Base-by-base conservation (phyloP, 2,797 vertebrate genomes). In the Euphonia xanthogaster region DNA sequence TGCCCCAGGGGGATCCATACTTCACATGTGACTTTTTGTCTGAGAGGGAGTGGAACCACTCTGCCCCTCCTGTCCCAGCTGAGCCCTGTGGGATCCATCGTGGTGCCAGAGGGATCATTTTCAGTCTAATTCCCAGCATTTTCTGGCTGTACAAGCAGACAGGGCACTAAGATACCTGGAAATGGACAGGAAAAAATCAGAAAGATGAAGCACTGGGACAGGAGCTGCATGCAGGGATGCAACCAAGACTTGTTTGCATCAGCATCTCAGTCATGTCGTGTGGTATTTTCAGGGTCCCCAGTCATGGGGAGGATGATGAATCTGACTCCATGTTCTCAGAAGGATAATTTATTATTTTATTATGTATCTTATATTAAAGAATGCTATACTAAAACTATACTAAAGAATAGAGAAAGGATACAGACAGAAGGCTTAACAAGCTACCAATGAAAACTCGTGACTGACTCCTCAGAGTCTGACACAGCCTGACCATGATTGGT, bases 271-370 rank as follows among this genome's bases (percentile, higher is more conserved):
- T 57, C 4, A 1, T 17, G 6, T 11, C 24, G 9, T 51, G 7
- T 22, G 53, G 53, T 54, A 54, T 22, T n/a, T 54, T 54, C 6
- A 0, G 51, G 53, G 20, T 54, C 9, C 20, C 9, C 4, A 5
- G 1, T n/a, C 4, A 0, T 14, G 31, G 53, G 53, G 53, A 54
- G 53, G 20, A n/a, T 1, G 51, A 54, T 54, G 20, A 5, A n/a
- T 54, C 53, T 54, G 9, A 14, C 31, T 54, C 53, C 31, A 7
- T 22, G 53, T 54, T 54, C 53, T n/a, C 14, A 54, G 31, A 54
- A n/a, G 30, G 51, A 6, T 53, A 6, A n/a, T 4, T n/a, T 54
- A 22, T 54, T n/a, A 14, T 54, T 54, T 54, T 22, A n/a, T 54
- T 13, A 14, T n/a, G 20, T n/a, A 9, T n/a, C n/a, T 54, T 21